Base-by-base conservation (phyloP, 2,888 invertebrate genomes). In the Catocala sponsa region DNA sequence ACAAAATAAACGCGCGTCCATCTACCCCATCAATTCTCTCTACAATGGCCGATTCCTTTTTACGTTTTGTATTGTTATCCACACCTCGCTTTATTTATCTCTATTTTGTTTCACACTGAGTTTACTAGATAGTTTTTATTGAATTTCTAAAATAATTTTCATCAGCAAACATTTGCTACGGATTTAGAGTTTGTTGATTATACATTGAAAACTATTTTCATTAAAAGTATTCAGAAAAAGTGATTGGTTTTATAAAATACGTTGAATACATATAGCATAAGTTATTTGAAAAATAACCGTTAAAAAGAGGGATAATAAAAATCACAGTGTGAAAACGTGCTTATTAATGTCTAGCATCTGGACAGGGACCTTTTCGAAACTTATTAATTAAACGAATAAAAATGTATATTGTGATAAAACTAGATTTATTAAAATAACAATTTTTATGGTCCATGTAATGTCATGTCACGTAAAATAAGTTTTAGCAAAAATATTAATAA, bases 121-220 rank as follows among this genome's bases (percentile, higher is more conserved):
- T 55, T 59, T 9, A 35, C 46, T 56, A 49, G 4, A 63, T 74
- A 61, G 52, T 70, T 70, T 53, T 61, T 50, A 74, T 66, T 67
- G 61, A 54, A 67, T 67, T 67, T 65, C 48, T 38, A 65, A 65
- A 77, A 68, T 67, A 64, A 62, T 75, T 67, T 64, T 53, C 48
- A 46, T 47, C 25, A 51, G 50, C 62, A 53, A 72, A 51, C 52
- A 63, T 47, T 44, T 41, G 41, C 35, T 25, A 11, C 12, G 32
- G 51, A 57, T 53, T 58, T 60, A 52, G 35, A 56, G 55, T 55
- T 60, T 70, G 55, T 59, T 63, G 41, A 61, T 49, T 51, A 47
- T 54, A 55, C 52, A 58, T 47, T 57, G 47, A 0, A 60, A 72
- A 66, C 35, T 59, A 57, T 35, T 58, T 57, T 33, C n/a, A 38